These are phyloP conservation scores for Scaptodrosophila lebanonensis DNA, from an alignment of 1,140 invertebrate species.

Conservation along the genomic window DNA sequence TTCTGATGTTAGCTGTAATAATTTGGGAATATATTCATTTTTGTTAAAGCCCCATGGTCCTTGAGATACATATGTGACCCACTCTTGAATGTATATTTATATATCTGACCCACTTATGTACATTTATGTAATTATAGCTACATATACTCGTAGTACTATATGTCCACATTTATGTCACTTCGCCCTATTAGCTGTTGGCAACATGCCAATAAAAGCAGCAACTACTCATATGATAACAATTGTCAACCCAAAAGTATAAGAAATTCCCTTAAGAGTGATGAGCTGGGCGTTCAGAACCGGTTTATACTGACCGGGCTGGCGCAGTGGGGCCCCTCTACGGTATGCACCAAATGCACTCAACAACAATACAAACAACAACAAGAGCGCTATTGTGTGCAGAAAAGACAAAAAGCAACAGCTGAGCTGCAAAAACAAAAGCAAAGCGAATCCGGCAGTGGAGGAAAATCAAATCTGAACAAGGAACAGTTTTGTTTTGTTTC, in stretches of 20 bases:
- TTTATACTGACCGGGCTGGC: constrained; percentile 6
- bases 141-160: neutral
- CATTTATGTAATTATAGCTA: too few species aligned
- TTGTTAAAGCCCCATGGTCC: too few species aligned
- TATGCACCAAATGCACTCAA: constrained; percentile 20
- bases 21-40: too few species aligned
- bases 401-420: constrained; percentile 16
- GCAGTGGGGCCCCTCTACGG: constrained; percentile 21
- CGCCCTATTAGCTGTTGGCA: constrained; percentile 18
- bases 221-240: constrained; percentile 1
- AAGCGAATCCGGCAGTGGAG: constrained; percentile 2
- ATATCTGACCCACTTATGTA: too few species aligned
- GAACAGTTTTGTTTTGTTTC: neutral
- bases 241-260: constrained; percentile 4
- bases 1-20: too few species aligned
- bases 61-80: too few species aligned
- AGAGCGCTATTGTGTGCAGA: constrained; percentile 18
- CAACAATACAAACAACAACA: constrained; percentile 18
- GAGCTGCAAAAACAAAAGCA: constrained; percentile 15
- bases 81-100: too few species aligned
- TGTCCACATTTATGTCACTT: constrained; percentile 17
- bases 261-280: constrained; percentile 1
- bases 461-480: neutral
- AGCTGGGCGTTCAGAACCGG: constrained; percentile 1
- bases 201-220: neutral